These are phyloP conservation scores for Centroberyx gerrardi DNA, from an alignment of 2,797 vertebrate species.

Conservation along the genomic window DNA sequence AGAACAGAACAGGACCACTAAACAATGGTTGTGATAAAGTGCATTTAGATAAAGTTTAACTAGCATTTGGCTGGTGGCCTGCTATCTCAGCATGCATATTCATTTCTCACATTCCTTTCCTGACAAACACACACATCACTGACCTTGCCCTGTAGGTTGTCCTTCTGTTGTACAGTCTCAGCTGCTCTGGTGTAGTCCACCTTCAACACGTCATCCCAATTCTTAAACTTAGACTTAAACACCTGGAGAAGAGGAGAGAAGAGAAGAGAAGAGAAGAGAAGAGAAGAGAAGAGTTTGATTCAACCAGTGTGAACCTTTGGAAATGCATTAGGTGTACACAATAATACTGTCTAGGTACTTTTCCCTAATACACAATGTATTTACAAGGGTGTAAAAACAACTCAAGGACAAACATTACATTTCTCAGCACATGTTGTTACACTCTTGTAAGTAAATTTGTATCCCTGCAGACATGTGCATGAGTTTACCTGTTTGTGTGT, in stretches of 20 bases:
- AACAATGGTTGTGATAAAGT: no score
- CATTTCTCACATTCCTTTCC: neutral
- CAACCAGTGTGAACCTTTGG: neutral
- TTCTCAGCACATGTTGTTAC: no score
- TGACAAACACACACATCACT: constrained; percentile 7
- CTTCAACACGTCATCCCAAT: constrained; percentile 96
- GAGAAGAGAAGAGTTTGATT: no score
- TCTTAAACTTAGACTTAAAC: constrained; percentile 98
- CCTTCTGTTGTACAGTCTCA: constrained; percentile 88
- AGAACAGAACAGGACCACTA: no score
- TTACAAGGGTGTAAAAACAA: neutral
- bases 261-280: neutral
- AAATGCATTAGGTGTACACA: neutral
- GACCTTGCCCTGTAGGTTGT: constrained; percentile 90
- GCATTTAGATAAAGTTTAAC: no score
- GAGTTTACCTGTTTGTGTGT: no score
- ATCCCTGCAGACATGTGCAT: neutral
- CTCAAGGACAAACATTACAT: neutral
- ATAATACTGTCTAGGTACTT: neutral
- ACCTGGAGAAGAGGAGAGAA: constrained; percentile 82
- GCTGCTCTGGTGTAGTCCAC: constrained; percentile 98
- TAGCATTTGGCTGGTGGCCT: no score
- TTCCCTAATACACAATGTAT: neutral
- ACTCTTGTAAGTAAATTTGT: neutral
- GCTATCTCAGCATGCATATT: no score